Percentiles rank a stretch among this genome's conserved stretches.
These are phyloP conservation scores for Plutomurus gul DNA, from an alignment of 1,140 invertebrate genomes.

Conservation along the genomic window DNA sequence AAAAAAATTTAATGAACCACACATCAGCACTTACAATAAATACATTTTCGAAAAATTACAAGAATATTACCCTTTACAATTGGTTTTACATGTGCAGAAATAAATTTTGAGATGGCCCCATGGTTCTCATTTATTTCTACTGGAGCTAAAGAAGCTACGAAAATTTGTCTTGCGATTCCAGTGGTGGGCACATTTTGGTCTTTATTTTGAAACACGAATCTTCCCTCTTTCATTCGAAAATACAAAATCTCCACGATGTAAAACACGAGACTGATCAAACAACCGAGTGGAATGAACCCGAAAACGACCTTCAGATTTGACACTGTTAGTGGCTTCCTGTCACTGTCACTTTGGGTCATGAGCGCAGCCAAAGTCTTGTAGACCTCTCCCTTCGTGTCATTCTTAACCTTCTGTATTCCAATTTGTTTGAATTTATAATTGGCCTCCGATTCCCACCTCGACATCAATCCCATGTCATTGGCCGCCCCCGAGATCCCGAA, in stretches of 20 bases:
- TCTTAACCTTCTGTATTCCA: neutral
- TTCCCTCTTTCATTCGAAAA: neutral
- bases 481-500: neutral
- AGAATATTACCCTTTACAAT: too few relatives aligned
- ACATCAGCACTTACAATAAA: too few relatives aligned
- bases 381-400: neutral
- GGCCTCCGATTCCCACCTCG: neutral
- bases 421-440: neutral
- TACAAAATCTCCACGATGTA: neutral
- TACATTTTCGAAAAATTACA: too few relatives aligned
- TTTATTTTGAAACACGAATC: neutral
- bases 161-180: too few relatives aligned
- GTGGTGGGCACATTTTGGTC: too few relatives aligned
- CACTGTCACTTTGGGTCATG: neutral
- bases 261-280: neutral
- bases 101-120: too few relatives aligned
- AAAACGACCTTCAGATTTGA: neutral
- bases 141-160: too few relatives aligned
- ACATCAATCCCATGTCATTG: neutral
- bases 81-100: too few relatives aligned
- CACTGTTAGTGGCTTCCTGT: neutral
- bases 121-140: too few relatives aligned
- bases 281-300: neutral
- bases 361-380: neutral
- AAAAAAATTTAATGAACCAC: too few relatives aligned